phyloP scores from a whole-genome alignment of 2,113 vertebrate species.

The Peromyscus maniculatus region DNA sequence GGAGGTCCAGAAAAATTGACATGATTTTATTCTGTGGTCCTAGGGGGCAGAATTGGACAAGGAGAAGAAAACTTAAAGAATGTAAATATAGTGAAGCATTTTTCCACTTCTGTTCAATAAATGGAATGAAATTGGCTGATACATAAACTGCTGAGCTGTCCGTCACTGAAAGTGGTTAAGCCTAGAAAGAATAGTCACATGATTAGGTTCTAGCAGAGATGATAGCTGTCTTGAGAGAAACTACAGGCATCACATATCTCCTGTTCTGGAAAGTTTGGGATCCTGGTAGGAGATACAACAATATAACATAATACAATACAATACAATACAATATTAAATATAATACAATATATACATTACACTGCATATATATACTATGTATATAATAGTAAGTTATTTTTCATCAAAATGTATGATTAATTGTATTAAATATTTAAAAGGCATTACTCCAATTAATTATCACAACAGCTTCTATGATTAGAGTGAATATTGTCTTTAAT shows the following conservation, averaged over 20 bases:
- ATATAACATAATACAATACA: not conserved
- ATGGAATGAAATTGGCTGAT: not conserved
- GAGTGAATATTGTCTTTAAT: not conserved
- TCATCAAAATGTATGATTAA: not conserved
- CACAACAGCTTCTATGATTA: not conserved
- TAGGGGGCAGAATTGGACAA: not conserved
- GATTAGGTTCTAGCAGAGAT: not conserved
- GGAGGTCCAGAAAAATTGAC: not conserved
- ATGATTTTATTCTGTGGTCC: not conserved
- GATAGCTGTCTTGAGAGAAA: constrained; percentile 2
- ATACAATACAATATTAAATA: too few species aligned
- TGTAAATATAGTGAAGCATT: not conserved
- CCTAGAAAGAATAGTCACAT: not conserved
- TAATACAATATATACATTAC: not conserved
- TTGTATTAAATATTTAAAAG: constrained; percentile 10
- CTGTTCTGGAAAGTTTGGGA: not conserved
- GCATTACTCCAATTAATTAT: not conserved
- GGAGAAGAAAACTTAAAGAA: not conserved
- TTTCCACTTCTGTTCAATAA: not conserved
- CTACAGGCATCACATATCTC: not conserved
- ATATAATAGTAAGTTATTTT: not conserved
- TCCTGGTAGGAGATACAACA: not conserved
- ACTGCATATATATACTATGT: too few species aligned
- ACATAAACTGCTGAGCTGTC: not conserved
- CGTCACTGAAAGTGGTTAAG: not conserved